Base-by-base conservation (phyloP, 2,113 vertebrate species). In the Sciurus niger region DNA sequence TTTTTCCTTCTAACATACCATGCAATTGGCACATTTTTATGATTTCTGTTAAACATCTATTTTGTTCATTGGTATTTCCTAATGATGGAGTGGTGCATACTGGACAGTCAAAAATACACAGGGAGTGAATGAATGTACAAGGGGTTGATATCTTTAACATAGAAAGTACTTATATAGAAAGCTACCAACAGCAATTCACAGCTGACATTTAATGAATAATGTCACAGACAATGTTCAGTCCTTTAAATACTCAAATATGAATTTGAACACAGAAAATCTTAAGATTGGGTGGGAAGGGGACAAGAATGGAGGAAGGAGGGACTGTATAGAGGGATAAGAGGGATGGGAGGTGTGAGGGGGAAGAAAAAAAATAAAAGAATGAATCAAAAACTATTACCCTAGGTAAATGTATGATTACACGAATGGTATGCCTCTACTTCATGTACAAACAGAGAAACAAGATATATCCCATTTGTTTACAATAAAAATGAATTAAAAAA, bases 121-220 rank as follows among this genome's bases (percentile, higher is more conserved):
- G 37, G 40, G 1, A 74, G 37, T 67, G 17, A 91, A 72, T 91
- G 25, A 92, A 48, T 58, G 65, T 14, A 90, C 30, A 48, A 74
- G 65, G 25, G 48, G 28, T 73, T 82, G 77, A 48, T 70, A 82
- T 83, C 34, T 74, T 89, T 88, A 73, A 89, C 32, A 89, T 58
- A 92, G n/a, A 95, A 83, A 95, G 30, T 14, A 60, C 58, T 70
- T 72, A 73, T 7, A 79, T 55, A 87, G 11, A 60, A 78, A 74
- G 34, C 78, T 78, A 74, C 48, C 65, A 82, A 77, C 24, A 83
- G n/a, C 30, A 96, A 85, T 40, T 92, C 58, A 86, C 24, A 93
- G 85, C 48, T 89, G 6, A 96, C 89, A 32, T 51, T 46, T 53
- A 85, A 68, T 63, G 65, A 76, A 73, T 65, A 74, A 74, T 28